Conservation (phyloP, 2,888 invertebrate species). For the Hydroisotoma schaefferi region DNA sequence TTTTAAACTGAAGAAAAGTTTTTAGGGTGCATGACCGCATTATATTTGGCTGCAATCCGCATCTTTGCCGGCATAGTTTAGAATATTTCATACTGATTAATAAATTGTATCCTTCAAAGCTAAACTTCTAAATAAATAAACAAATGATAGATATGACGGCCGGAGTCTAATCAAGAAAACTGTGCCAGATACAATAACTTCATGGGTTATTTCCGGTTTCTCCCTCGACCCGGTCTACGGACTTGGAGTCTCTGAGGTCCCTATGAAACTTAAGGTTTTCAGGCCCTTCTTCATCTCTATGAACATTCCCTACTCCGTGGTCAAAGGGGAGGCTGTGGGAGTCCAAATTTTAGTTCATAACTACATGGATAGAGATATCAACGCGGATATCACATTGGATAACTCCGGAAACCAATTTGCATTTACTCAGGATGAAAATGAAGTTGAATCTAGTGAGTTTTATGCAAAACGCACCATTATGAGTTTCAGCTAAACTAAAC, state of each 20-base stretch:
- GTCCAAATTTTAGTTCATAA: constrained; percentile 85
- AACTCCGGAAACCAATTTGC: constrained; percentile 75
- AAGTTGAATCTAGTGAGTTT: constrained; percentile 65
- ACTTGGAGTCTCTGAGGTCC: constrained; percentile 65
- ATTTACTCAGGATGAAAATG: constrained; percentile 73
- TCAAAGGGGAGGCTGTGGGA: constrained; percentile 83
- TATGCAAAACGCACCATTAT: background rate
- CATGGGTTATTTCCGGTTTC: constrained; percentile 80
- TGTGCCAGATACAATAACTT: constrained; percentile 78
- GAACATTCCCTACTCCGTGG: constrained; percentile 82
- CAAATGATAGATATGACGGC: constrained; percentile 56
- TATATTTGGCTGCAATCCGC: no score
- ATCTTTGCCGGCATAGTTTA: no score
- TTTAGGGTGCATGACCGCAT: no score
- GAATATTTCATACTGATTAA: no score
- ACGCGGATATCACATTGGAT: constrained; percentile 78
- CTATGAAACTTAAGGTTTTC: constrained; percentile 66
- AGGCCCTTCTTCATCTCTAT: constrained; percentile 79
- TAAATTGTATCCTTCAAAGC: no score
- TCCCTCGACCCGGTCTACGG: constrained; percentile 63
- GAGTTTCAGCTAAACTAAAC: background rate
- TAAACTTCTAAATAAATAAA: no score
- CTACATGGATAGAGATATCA: constrained; percentile 72
- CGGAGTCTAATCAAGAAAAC: constrained; percentile 58
- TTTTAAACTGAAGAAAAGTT: no score